Conservation (phyloP, 1,140 invertebrate species). For the Bemisia tabaci region DNA sequence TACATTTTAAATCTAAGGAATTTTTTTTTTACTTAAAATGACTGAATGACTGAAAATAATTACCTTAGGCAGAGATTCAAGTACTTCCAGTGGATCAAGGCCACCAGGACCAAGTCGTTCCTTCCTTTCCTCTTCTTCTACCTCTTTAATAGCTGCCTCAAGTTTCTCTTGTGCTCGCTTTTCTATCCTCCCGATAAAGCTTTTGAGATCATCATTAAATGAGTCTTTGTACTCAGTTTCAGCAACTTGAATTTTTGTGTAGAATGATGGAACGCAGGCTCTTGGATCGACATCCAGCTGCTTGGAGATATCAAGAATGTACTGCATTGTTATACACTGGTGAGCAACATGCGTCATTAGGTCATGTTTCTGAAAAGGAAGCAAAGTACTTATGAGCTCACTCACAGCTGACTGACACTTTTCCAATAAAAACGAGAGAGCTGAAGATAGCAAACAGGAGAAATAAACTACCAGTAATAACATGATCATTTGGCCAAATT, state of each 20-base stretch:
- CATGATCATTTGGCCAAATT: neutral
- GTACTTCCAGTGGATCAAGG: slow-evolving; percentile 92
- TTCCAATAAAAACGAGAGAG: neutral
- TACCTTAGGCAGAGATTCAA: slow-evolving; percentile 84
- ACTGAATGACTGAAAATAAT: too few species aligned
- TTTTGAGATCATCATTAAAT: slow-evolving; percentile 84
- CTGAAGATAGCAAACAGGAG: neutral
- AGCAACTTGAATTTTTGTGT: slow-evolving; percentile 83
- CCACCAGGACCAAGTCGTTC: slow-evolving; percentile 89
- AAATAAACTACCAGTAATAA: neutral
- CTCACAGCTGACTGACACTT: neutral
- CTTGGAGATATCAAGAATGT: slow-evolving; percentile 91
- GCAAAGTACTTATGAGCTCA: neutral
- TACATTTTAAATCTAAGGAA: too few species aligned
- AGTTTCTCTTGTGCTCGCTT: slow-evolving; percentile 80
- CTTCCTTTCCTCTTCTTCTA: slow-evolving; percentile 75
- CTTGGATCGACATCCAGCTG: slow-evolving; percentile 85
- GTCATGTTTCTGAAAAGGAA: slow-evolving; percentile 62
- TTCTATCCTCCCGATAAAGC: slow-evolving; percentile 79
- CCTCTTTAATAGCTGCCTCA: slow-evolving; percentile 64
- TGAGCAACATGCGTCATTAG: slow-evolving; percentile 94
- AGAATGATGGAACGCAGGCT: slow-evolving; percentile 86
- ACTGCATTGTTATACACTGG: slow-evolving; percentile 98
- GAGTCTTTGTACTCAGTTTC: slow-evolving; percentile 84
- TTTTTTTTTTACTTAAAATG: too few species aligned